A percentile compares a stretch with the other conserved stretches of the same genome.
Conservation (phyloP, 2,113 vertebrate genomes). For the Indicator indicator region DNA sequence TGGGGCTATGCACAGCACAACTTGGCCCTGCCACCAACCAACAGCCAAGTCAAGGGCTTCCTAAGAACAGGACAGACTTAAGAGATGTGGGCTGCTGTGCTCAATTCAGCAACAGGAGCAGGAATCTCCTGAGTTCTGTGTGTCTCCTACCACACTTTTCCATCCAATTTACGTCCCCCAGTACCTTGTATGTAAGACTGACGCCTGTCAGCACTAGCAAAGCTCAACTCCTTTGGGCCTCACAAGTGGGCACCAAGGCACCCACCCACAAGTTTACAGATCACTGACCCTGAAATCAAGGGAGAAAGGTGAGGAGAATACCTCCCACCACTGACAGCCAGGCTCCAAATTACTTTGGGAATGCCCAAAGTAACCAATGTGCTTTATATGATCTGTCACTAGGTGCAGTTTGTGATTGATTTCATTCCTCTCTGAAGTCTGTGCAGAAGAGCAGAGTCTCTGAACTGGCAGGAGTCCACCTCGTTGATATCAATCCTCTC, state of each 20-base stretch:
- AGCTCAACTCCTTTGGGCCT: not conserved
- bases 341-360: not conserved
- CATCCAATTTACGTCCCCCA: fast-evolving
- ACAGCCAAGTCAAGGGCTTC: not conserved
- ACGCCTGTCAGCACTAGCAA: not conserved
- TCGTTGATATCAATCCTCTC: fast-evolving
- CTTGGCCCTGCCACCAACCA: fast-evolving
- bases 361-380: fast-evolving
- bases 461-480: not conserved
- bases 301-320: not conserved
- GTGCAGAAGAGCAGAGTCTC: not conserved
- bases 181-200: not conserved
- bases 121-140: fast-evolving
- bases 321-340: not conserved
- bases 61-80: not conserved
- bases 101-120: not conserved
- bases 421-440: not conserved
- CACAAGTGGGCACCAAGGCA: fast-evolving
- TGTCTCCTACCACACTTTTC: not conserved
- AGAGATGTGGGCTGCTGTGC: not conserved
- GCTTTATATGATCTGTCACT: not conserved
- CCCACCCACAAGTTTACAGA: fast-evolving
- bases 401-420: fast-evolving
- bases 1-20: not conserved
- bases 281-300: not conserved